Base-by-base conservation (phyloP, 2,797 vertebrate species). In the Gambelia wislizenii region DNA sequence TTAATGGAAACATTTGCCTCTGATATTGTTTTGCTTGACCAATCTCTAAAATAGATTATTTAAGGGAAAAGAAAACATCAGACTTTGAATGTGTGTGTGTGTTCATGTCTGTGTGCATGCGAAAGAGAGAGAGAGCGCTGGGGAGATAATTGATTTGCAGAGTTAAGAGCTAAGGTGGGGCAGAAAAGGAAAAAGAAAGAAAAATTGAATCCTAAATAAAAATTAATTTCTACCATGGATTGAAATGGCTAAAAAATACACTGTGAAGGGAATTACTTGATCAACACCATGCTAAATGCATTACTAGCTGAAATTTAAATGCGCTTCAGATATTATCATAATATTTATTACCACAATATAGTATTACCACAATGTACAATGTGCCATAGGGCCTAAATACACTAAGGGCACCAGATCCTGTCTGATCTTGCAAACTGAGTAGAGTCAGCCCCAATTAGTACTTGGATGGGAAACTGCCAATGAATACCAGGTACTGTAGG, bases 151-250 rank as follows among this genome's bases (percentile, higher is more conserved):
- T 75, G 87, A 79, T 92, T 91, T 81, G 91, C 88, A 86, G 87
- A 92, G 88, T 61, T 92, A 90, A 70, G n/a, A n/a, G 8, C 77
- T 88, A 85, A 85, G 33, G 7, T 9, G 54, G 14, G n/a, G 12
- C 33, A 30, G 47, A 33, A 18, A 16, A 54, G 52, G n/a, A 93
- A 56, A 9, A 92, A 90, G 89, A 42, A 92, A 49, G 12, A 92
- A 90, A 88, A 91, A 89, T 85, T 85, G 89, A 85, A 91, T 36
- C 39, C 84, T 87, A 81, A 33, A 92, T 78, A 86, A 92, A 61
- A 79, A 79, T 72, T 69, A 70, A 77, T 33, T 83, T 49, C 70
- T 88, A 75, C 33, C 56, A 64, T 79, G 49, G 87, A 91, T 91
- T 89, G 92, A 87, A 0, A 39, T 85, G 47, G 81, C n/a, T 33